Conservation (phyloP, 2,888 invertebrate species). For the Zygogramma bicolorata region DNA sequence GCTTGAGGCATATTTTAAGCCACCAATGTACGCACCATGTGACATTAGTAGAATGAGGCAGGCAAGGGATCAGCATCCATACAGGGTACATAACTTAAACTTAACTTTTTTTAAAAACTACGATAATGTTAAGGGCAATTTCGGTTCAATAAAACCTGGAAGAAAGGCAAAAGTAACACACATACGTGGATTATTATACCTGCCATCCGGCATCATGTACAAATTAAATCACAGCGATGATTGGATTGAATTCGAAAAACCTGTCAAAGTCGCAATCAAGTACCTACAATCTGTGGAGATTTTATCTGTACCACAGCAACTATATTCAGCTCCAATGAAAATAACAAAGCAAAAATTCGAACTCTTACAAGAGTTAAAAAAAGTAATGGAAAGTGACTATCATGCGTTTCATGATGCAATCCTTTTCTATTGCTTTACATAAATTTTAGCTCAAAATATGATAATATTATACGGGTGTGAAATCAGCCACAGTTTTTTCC, state of each 20-base stretch:
- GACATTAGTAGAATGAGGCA: constrained; percentile 14
- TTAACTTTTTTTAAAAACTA: constrained; percentile 5
- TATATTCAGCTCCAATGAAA: too few species aligned
- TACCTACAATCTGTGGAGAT: too few species aligned
- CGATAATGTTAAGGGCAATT: not conserved
- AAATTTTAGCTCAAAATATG: not conserved
- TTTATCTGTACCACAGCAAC: too few species aligned
- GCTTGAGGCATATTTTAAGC: constrained; percentile 7
- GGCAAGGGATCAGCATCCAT: not conserved
- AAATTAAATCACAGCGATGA: constrained; percentile 5
- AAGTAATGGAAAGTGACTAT: constrained; percentile 3
- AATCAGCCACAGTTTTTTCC: too few species aligned
- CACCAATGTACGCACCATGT: constrained; percentile 14
- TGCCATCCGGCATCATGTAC: constrained; percentile 6
- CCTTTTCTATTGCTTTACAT: not conserved
- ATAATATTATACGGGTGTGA: too few species aligned
- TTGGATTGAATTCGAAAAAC: not conserved
- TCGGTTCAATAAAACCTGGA: constrained; percentile 1
- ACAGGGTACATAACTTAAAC: not conserved
- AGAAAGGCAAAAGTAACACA: constrained; percentile 5
- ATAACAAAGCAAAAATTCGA: not conserved
- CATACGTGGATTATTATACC: constrained; percentile 7
- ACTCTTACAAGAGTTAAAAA: not conserved
- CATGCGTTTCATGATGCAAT: not conserved
- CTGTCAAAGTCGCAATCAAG: too few species aligned